Conservation (phyloP, 2,797 vertebrate species). For the Odontamblyopus rebecca region DNA sequence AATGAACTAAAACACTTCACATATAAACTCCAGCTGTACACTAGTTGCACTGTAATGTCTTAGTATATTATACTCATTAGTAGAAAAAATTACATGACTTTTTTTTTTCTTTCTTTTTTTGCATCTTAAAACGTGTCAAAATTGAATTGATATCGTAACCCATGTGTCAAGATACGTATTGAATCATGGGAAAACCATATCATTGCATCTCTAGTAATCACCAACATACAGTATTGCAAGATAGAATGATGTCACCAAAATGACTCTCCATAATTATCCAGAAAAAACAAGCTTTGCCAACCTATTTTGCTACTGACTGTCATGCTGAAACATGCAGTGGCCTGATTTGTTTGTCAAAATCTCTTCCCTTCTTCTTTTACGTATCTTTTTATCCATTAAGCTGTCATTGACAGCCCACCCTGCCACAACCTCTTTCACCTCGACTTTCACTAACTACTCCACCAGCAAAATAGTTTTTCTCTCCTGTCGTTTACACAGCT, state of each 20-base stretch:
- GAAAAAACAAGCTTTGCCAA: background rate
- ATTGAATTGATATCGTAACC: too few species aligned
- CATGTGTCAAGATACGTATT: too few species aligned
- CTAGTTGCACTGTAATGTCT: too few species aligned
- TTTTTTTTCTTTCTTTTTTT: too few species aligned
- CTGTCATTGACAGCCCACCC: background rate
- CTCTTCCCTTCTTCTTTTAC: background rate
- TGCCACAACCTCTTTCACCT: background rate
- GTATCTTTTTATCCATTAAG: background rate
- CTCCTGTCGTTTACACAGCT: conserved; percentile 44
- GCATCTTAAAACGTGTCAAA: too few species aligned
- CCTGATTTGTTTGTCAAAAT: background rate
- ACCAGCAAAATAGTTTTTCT: conserved; percentile 31
- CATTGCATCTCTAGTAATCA: too few species aligned
- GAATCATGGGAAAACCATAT: too few species aligned
- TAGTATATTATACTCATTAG: too few species aligned
- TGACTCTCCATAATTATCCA: background rate
- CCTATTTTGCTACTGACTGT: background rate
- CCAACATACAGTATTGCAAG: too few species aligned
- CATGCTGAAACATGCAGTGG: conserved; percentile 3
- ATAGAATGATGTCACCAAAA: background rate
- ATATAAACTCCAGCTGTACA: too few species aligned
- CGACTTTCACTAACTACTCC: conserved; percentile 12
- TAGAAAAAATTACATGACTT: too few species aligned
- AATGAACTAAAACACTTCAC: too few species aligned